Base-by-base conservation (phyloP, 2,888 invertebrate species). In the Zelleria hepariella region DNA sequence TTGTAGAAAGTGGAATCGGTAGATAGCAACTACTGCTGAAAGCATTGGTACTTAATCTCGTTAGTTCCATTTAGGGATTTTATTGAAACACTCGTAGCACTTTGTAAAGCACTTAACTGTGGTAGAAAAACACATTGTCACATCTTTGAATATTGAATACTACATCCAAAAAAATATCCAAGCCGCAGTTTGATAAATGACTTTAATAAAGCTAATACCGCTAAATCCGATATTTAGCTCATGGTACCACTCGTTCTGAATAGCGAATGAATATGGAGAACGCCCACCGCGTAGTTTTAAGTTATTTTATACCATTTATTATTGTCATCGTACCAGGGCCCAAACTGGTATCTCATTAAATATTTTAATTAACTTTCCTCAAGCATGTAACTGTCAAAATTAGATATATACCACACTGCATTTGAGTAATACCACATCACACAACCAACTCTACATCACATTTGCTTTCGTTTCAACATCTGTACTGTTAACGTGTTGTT, bases 341-440 rank as follows among this genome's bases (percentile, higher is more conserved):
- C 68, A 73, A 77, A 73, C 73, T 72, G 70, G 73, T 73, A 73
- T 74, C 80, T 82, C 83, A 86, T 86, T 86, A 83, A 82, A 78
- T 86, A 86, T 85, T 86, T 84, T 86, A 86, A 86, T 86, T 83
- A 82, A 79, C 80, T 80, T 82, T 82, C 78, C 73, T 74, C 73
- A 74, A 66, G 67, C 75, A 75, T 79, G 78, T 81, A 68, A 62
- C 71, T 72, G 76, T 80, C 80, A 81, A 77, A 80, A 77, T 72
- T 79, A 71, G 74, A 81, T 71, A 78, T 71, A 79, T 75, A 26
- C 15, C 49, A n/a, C 18, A 8, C 5, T 20, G 49, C 26, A 26
- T 51, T 23, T 27, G 51, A 58, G 26, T 27, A 20, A 57, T 57
- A 25, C 48, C 15, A 24, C 24, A 18, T 18, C 10, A 55, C 18